Base-by-base conservation (phyloP, 2,888 invertebrate genomes). In the Hirtodrosophila cameraria region DNA sequence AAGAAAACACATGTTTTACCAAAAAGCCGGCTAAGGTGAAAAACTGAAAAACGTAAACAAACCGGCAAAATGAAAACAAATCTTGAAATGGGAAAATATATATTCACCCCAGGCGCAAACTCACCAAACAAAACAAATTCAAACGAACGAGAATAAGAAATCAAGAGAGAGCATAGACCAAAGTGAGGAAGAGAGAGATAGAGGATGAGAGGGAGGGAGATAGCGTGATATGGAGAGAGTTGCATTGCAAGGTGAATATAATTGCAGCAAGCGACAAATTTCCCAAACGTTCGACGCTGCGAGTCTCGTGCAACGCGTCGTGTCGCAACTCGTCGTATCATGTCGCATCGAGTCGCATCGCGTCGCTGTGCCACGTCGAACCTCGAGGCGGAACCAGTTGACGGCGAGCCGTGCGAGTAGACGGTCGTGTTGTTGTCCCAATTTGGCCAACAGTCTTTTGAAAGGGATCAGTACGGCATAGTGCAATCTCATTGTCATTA, bases 361-460 rank as follows among this genome's bases (percentile, higher is more conserved):
- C 75, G 5, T 20, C 18, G 18, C 18, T 5, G 2, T 20, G 18
- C 5, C 76, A 58, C 77, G 81, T 48, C 66, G 88, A 87, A 71
- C 81, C 88, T 88, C 86, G 83, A 82, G 82, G 84, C 86, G 86
- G 87, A 84, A 87, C 85, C 88, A 90, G 90, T 90, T 90, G 88
- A 89, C 88, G 90, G 88, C 90, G 88, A 90, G 89, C 90, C 86
- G 88, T 89, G 88, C 89, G 86, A 88, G 90, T 85, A 89, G 88
- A 88, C 90, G 90, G 90, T 90, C 88, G 90, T 87, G 88, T 89
- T 87, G 78, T 69, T 64, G 76, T 82, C 63, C 76, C 75, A 60
- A 53, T n/a, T 7, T n/a, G 43, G 25, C 67, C 25, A 60, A 36
- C 38, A 15, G 23, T 4, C 33, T 13, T 23, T 35, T 12, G 9